Evolutionary conservation across 2,797 vertebrate species (phyloP), one percentile per base, ranked within the genome.

Genomic region (Catharus ustulatus): DNA sequence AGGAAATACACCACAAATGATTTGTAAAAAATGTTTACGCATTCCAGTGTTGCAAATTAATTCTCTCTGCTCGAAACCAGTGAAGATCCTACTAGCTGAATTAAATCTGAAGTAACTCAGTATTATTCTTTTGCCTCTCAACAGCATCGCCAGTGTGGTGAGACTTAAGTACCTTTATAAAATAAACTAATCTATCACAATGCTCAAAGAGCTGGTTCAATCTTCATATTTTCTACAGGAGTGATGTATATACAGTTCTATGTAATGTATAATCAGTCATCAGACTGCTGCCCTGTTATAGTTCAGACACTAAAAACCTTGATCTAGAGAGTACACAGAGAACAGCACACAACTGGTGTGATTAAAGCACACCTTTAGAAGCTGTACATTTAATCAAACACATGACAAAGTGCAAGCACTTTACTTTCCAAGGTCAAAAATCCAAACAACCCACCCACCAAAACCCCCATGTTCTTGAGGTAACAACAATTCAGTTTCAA

Each of bases 381-480:
- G 36, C n/a, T 76, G 46, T 19, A 75, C 27, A 21, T 58, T 76
- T 87, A 72, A 58, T 32, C 59, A 79, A 64, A 71, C 13, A 74
- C 11, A 27, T 2, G 5, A 20, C 43, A 54, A 92, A 72, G 34
- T 9, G 11, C 27, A 91, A 76, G 12, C 36, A 63, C 36, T 55
- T 74, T 6, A 34, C 10, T 81, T 87, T 57, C 45, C 20, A 27
- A 91, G 34, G 10, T 26, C 26, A 59, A 84, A 74, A 76, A 10
- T 0, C 14, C 32, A 19, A 52, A 69, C 14, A 52, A 52, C 11
- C 15, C 51, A 64, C 10, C 8, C 36, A 22, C 8, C 9, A 51
- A 68, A 73, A 5, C 0, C 0, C 6, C 2, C 15, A 38, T 2
- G 0, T n/a, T 55, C 23, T 62, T 36, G 29, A 84, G 38, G 27